Percentiles rank a stretch among this genome's conserved stretches.
These are phyloP conservation scores for Equus quagga DNA, from an alignment of 2,113 vertebrate species.

Conservation along the genomic window DNA sequence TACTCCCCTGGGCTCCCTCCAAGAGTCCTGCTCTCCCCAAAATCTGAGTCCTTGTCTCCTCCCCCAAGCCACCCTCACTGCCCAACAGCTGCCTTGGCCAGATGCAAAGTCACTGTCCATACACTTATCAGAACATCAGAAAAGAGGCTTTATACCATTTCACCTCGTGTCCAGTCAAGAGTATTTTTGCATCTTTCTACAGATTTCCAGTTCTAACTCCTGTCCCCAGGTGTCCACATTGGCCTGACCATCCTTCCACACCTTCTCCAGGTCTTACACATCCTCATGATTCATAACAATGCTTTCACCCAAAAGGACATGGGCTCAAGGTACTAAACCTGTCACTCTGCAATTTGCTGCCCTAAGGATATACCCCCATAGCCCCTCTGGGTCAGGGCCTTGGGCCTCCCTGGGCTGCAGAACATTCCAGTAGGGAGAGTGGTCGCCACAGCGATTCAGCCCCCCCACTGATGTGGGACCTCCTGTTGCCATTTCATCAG, in stretches of 20 bases:
- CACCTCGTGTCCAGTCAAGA: neutral
- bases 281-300: fast-evolving
- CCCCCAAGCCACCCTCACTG: neutral
- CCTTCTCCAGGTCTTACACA: neutral
- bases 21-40: neutral
- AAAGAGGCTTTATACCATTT: neutral
- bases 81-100: neutral
- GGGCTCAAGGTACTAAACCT: neutral
- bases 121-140: neutral
- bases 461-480: neutral
- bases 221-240: neutral
- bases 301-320: neutral
- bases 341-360: no score
- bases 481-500: neutral
- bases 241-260: neutral
- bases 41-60: neutral
- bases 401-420: neutral
- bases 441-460: neutral
- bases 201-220: neutral
- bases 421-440: neutral
- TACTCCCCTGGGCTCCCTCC: neutral
- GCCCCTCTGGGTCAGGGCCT: neutral
- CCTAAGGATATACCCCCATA: fast-evolving
- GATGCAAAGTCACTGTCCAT: neutral
- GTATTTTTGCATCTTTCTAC: neutral